Evolutionary conservation across 2,888 invertebrate genomes (phyloP).

Genomic region (Arge pagana): DNA sequence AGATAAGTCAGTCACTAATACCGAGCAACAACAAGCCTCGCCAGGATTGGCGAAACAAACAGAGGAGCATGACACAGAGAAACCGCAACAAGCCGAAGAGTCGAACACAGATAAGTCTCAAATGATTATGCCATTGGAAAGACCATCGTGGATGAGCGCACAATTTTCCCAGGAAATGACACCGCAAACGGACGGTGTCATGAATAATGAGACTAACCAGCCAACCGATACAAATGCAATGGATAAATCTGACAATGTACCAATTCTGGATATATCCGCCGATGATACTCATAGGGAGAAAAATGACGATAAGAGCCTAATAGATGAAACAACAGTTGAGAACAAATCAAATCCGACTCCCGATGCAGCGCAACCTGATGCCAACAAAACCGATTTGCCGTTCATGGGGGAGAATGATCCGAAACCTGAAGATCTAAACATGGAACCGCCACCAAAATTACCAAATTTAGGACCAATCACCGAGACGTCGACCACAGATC

Average conservation of each 20-base stretch:
- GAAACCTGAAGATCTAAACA: constrained; percentile 50
- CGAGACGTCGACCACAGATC: constrained; percentile 8
- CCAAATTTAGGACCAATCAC: constrained; percentile 48
- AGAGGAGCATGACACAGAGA: background rate
- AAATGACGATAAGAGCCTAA: background rate
- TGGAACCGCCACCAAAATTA: constrained; percentile 52
- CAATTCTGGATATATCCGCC: background rate
- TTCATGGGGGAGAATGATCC: constrained; percentile 54
- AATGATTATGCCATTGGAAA: constrained; percentile 34
- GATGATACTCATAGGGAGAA: background rate
- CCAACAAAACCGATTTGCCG: constrained; percentile 43
- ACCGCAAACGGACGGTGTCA: constrained; percentile 3
- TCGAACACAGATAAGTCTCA: background rate
- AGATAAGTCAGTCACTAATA: background rate
- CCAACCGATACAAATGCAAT: background rate
- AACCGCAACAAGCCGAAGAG: background rate
- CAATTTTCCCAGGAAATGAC: constrained; percentile 28
- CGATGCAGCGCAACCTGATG: constrained; percentile 1
- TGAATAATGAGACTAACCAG: background rate
- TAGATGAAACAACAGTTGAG: constrained; percentile 5
- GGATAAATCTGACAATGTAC: background rate
- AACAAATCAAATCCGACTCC: background rate
- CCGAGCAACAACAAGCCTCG: background rate
- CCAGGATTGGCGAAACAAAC: background rate
- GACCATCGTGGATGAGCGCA: constrained; percentile 39